Evolutionary conservation across 2,888 invertebrate species (phyloP).

Genomic region (Erebia aethiops): DNA sequence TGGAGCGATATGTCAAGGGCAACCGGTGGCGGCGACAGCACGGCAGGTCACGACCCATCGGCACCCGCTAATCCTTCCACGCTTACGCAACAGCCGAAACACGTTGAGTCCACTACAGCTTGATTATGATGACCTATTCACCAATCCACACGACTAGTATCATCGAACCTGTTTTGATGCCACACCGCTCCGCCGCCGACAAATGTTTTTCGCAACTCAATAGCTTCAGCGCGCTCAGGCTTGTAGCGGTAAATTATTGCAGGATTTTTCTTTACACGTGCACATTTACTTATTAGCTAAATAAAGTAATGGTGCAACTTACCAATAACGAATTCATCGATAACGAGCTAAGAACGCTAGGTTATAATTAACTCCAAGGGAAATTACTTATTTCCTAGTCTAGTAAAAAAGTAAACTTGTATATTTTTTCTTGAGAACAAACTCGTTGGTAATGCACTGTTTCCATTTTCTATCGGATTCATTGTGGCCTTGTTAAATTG

Average conservation of each 20-base stretch:
- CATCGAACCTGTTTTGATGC: constrained; percentile 37
- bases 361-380: constrained; percentile 29
- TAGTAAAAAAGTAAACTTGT: constrained; percentile 8
- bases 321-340: constrained; percentile 1
- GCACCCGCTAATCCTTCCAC: constrained; percentile 50
- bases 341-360: constrained; percentile 12
- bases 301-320: constrained; percentile 16
- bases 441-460: background rate
- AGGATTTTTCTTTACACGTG: constrained; percentile 51
- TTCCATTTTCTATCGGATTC: background rate
- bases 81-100: constrained; percentile 53
- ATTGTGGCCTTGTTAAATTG: background rate
- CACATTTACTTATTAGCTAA: constrained; percentile 8
- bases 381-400: constrained; percentile 28
- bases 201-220: constrained; percentile 45
- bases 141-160: constrained; percentile 33
- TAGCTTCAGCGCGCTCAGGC: constrained; percentile 59
- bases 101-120: constrained; percentile 37
- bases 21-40: constrained; percentile 51
- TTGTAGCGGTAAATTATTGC: constrained; percentile 61
- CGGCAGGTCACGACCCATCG: constrained; percentile 58
- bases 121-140: constrained; percentile 34
- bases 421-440: constrained; percentile 1
- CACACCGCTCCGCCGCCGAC: constrained; percentile 26
- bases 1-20: constrained; percentile 76